These are phyloP conservation scores for Drosophila equinoxialis DNA, from an alignment of 1,140 invertebrate species.

Conservation along the genomic window DNA sequence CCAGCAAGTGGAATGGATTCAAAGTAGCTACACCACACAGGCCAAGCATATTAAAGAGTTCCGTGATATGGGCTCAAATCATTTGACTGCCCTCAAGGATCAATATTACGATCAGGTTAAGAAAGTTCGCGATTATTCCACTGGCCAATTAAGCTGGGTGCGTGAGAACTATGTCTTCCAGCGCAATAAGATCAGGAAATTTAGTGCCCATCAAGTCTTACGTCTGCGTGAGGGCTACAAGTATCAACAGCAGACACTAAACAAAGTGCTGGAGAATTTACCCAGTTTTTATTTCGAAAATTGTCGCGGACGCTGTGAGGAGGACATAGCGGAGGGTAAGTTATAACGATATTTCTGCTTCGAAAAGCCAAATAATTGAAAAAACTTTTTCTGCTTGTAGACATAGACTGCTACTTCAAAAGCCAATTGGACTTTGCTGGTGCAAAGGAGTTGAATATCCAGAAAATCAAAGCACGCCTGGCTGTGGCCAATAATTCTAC, in stretches of 20 bases:
- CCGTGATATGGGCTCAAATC: constrained; percentile 94
- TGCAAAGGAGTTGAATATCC: constrained; percentile 69
- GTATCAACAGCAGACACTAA: constrained; percentile 96
- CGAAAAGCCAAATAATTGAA: neutral
- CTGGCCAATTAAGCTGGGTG: constrained; percentile 94
- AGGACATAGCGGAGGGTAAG: constrained; percentile 85
- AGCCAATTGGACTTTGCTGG: constrained; percentile 84
- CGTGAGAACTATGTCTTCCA: constrained; percentile 98
- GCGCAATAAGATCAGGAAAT: constrained; percentile 96
- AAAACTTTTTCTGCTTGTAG: constrained; percentile 28
- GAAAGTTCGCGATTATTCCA: constrained; percentile 94
- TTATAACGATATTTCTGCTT: neutral
- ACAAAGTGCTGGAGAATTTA: constrained; percentile 96
- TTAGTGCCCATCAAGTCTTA: constrained; percentile 95
- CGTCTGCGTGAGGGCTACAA: constrained; percentile 96
- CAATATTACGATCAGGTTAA: constrained; percentile 96
- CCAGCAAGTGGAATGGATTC: constrained; percentile 96
- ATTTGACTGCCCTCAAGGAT: constrained; percentile 92
- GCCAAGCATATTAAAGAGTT: constrained; percentile 94
- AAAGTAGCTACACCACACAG: constrained; percentile 94
- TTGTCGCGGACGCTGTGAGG: constrained; percentile 92
- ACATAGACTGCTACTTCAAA: constrained; percentile 86
- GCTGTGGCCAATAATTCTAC: constrained; percentile 84
- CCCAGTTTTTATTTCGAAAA: constrained; percentile 97
- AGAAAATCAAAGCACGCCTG: constrained; percentile 70